Conservation (phyloP, 2,888 invertebrate species). For the Drosophila prostipennis region DNA sequence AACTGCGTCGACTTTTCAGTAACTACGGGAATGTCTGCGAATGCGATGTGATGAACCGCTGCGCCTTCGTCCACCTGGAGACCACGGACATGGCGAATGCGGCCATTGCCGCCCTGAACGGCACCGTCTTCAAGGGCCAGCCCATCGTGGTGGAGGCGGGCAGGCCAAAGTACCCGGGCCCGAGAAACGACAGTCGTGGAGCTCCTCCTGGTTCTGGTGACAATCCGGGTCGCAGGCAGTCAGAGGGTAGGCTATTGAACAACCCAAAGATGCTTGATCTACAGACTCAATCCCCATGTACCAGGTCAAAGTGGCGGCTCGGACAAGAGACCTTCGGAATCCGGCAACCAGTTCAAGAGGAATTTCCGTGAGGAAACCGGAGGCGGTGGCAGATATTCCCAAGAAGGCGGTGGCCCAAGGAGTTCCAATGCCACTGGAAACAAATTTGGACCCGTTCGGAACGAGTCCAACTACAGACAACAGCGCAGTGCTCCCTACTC, state of each 20-base stretch:
- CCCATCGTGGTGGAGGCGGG: constrained; percentile 94
- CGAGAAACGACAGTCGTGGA: constrained; percentile 83
- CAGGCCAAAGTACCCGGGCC: constrained; percentile 88
- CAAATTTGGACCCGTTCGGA: constrained; percentile 72
- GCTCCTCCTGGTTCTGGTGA: constrained; percentile 82
- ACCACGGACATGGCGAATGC: constrained; percentile 92
- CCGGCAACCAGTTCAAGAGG: constrained; percentile 53
- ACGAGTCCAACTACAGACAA: constrained; percentile 64
- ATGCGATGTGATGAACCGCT: constrained; percentile 97
- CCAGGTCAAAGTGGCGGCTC: constrained; percentile 16
- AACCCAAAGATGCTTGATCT: not conserved
- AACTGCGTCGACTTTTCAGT: constrained; percentile 92
- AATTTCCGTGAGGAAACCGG: constrained; percentile 45
- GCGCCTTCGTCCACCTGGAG: constrained; percentile 97
- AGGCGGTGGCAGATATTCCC: constrained; percentile 29
- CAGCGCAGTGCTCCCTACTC: constrained; percentile 72
- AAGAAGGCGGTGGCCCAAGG: constrained; percentile 13
- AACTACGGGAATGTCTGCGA: constrained; percentile 95
- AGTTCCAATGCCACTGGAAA: constrained; percentile 33
- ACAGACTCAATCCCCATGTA: too few relatives aligned
- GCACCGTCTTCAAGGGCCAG: constrained; percentile 92
- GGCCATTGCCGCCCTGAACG: constrained; percentile 92
- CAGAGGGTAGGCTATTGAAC: constrained; percentile 44
- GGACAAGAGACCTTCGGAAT: constrained; percentile 20
- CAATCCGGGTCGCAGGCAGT: constrained; percentile 49